Percentiles rank a stretch among this genome's conserved stretches.
These are phyloP conservation scores for Ctenopoma kingsleyae DNA, from an alignment of 2,797 vertebrate genomes.

Conservation along the genomic window DNA sequence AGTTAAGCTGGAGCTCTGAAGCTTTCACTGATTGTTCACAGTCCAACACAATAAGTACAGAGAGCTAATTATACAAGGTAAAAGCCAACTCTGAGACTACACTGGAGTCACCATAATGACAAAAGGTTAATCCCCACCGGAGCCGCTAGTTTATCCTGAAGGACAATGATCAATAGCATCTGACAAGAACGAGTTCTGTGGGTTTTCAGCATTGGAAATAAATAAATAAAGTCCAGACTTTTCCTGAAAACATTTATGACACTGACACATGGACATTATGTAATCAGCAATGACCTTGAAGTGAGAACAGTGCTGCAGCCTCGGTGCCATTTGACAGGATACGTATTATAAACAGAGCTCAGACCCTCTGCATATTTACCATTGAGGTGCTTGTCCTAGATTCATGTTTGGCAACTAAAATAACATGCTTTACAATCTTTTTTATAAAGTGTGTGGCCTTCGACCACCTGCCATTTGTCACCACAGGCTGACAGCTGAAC, in stretches of 20 bases:
- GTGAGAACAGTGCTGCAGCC: slow-evolving; percentile 32
- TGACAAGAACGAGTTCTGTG: slow-evolving; percentile 59
- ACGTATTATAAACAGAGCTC: slow-evolving; percentile 62
- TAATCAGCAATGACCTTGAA: slow-evolving; percentile 65
- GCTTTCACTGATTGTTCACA: slow-evolving; percentile 33
- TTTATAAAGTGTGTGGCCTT: slow-evolving; percentile 70
- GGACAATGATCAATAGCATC: slow-evolving; percentile 73
- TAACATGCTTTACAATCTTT: slow-evolving; percentile 73
- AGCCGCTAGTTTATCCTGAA: slow-evolving; percentile 49
- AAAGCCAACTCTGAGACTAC: slow-evolving; percentile 34
- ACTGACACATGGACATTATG: slow-evolving; percentile 50
- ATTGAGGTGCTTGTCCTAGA: slow-evolving; percentile 64
- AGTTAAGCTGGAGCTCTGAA: slow-evolving; percentile 8
- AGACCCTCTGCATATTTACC: slow-evolving; percentile 67
- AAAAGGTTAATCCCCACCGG: slow-evolving; percentile 70
- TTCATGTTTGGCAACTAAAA: slow-evolving; percentile 79
- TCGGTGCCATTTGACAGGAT: slow-evolving; percentile 48
- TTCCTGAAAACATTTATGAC: slow-evolving; percentile 62
- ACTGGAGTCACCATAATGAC: slow-evolving; percentile 45
- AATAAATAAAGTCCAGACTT: slow-evolving; percentile 64
- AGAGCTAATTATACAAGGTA: slow-evolving; percentile 59
- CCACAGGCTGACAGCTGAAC: slow-evolving; percentile 66
- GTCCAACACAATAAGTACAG: slow-evolving; percentile 29
- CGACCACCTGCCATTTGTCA: slow-evolving; percentile 73
- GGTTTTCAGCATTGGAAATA: slow-evolving; percentile 49